A percentile compares a stretch with the other conserved stretches of the same genome.
These are phyloP conservation scores for Dallia pectoralis DNA, from an alignment of 2,797 vertebrate species.

Conservation along the genomic window DNA sequence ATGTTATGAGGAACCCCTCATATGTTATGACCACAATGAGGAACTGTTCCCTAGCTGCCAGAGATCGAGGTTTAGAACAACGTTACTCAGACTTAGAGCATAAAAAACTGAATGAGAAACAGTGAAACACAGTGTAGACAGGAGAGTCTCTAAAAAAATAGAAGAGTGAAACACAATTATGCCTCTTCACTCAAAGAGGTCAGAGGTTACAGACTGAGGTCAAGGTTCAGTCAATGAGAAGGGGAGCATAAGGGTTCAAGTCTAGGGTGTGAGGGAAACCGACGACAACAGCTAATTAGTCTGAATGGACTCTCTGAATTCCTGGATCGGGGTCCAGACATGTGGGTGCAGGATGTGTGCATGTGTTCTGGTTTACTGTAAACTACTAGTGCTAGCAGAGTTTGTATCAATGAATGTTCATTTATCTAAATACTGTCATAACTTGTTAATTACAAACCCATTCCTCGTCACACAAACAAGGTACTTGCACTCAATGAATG, in stretches of 20 bases:
- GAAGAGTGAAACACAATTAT: no score
- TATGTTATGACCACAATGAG: not conserved
- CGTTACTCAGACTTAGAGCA: not conserved
- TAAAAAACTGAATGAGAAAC: no score
- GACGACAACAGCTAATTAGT: slow-evolving; percentile 49
- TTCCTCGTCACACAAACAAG: no score
- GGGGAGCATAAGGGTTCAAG: slow-evolving; percentile 39
- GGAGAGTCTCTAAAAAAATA: no score
- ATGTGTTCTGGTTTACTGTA: not conserved
- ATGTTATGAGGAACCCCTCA: not conserved
- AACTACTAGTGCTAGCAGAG: slow-evolving; percentile 8
- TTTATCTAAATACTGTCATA: not conserved
- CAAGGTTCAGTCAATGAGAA: slow-evolving; percentile 17
- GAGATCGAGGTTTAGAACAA: not conserved
- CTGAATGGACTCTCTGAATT: not conserved
- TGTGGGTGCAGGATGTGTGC: not conserved
- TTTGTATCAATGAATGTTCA: slow-evolving; percentile 12
- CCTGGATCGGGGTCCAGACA: slow-evolving; percentile 1
- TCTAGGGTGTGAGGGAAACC: slow-evolving; percentile 30
- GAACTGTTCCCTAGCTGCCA: not conserved
- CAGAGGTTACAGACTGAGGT: slow-evolving; percentile 28
- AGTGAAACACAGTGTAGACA: no score
- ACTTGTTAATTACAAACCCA: no score
- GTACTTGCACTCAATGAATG: no score
- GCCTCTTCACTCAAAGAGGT: not conserved